Conservation (phyloP, 2,797 vertebrate genomes). For the Synanceia verrucosa region DNA sequence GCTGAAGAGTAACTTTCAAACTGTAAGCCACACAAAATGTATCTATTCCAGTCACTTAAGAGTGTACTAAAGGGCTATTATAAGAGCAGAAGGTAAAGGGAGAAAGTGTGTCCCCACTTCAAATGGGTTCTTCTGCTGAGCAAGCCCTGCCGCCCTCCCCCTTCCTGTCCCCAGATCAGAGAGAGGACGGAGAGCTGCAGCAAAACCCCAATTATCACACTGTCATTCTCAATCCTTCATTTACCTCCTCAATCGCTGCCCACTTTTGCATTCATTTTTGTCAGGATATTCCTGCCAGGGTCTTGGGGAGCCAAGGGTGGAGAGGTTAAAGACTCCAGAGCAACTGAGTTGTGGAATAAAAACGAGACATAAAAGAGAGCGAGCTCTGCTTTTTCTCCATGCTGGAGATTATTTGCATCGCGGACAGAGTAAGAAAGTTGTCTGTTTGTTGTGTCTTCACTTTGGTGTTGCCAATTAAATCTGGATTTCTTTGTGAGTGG, state of each 20-base stretch:
- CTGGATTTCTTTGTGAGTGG: conserved; percentile 71
- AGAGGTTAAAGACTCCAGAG: conserved; percentile 80
- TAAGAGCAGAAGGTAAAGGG: conserved; percentile 51
- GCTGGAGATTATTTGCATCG: conserved; percentile 57
- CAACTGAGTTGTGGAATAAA: conserved; percentile 68
- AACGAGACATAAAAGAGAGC: conserved; percentile 67
- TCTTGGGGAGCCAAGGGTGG: conserved; percentile 60
- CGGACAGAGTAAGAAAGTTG: conserved; percentile 62
- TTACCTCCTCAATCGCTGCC: conserved; percentile 65
- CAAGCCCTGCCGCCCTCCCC: conserved; percentile 55
- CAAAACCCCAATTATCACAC: conserved; percentile 79
- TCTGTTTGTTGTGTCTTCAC: conserved; percentile 59
- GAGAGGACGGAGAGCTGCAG: conserved; percentile 51
- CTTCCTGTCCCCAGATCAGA: conserved; percentile 64
- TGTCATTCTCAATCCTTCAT: conserved; percentile 77
- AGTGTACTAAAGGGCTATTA: conserved; percentile 67
- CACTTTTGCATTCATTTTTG: conserved; percentile 71
- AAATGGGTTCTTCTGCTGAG: conserved; percentile 72
- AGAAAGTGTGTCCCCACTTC: conserved; percentile 46
- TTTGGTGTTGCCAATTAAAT: conserved; percentile 81
- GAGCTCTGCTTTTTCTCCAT: conserved; percentile 19
- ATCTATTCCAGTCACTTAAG: conserved; percentile 63
- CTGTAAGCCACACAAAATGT: conserved; percentile 60
- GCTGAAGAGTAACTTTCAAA: conserved; percentile 55
- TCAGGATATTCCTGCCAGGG: conserved; percentile 63